Percentiles rank a stretch among this genome's conserved stretches.
phyloP scores from a whole-genome alignment of 64 coral and sea anemone genomes.

The Pocillopora verrucosa region DNA sequence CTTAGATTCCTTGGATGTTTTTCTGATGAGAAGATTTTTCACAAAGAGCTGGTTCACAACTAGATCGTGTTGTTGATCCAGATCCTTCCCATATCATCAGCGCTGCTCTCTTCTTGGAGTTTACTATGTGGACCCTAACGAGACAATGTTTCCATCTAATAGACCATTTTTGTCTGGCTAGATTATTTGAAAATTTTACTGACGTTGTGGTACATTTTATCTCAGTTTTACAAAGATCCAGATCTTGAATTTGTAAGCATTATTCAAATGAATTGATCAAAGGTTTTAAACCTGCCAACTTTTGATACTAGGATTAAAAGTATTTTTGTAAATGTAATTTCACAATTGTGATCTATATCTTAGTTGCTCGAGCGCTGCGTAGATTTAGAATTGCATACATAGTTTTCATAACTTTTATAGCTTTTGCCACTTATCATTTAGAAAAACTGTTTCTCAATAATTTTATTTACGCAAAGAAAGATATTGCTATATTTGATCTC shows the following conservation, averaged over 20 bases:
- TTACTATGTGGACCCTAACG: not conserved
- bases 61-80: not conserved
- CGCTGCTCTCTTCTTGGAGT: not conserved
- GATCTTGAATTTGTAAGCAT: not conserved
- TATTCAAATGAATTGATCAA: conserved; percentile 1
- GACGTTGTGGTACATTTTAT: not conserved
- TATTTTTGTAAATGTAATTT: conserved; percentile 38
- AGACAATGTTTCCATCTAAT: not conserved
- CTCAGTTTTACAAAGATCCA: not conserved
- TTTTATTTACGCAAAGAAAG: not conserved
- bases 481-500: not conserved
- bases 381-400: not conserved
- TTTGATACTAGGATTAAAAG: not conserved
- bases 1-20: not conserved
- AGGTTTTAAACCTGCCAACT: not conserved
- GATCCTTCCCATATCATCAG: not conserved
- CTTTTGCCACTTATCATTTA: not conserved
- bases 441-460: not conserved
- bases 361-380: not conserved
- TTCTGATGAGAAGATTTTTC: not conserved
- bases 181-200: not conserved
- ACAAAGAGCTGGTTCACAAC: not conserved
- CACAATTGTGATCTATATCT: not conserved
- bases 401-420: conserved; percentile 19
- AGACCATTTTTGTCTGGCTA: not conserved